Evolutionary conservation across 2,113 vertebrate genomes (phyloP).

Genomic region (Butorides virescens): DNA sequence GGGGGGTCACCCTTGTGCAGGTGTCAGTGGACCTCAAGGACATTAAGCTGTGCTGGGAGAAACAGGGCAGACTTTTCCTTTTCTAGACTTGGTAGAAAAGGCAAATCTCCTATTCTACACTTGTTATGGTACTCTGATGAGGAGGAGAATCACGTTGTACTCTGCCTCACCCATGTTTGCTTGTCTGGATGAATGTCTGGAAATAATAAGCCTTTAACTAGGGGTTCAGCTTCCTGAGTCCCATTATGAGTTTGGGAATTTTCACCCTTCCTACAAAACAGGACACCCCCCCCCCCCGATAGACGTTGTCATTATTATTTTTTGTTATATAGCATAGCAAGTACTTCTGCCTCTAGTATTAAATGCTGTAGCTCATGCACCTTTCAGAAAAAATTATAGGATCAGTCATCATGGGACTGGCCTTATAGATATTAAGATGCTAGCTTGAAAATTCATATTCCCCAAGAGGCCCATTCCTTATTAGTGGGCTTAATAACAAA

Average conservation of each 20-base stretch:
- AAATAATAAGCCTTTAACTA: not conserved
- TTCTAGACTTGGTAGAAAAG: not conserved
- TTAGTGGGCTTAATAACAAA: not conserved
- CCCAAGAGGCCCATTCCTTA: not conserved
- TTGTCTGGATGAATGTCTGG: not conserved
- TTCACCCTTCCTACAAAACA: not conserved
- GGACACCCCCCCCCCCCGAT: too few species aligned
- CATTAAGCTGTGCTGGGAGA: not conserved
- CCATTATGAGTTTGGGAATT: not conserved
- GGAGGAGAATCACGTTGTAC: not conserved
- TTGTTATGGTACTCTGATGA: not conserved
- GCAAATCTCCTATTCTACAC: not conserved
- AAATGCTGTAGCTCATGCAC: not conserved
- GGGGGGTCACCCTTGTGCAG: not conserved
- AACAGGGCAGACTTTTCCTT: not conserved
- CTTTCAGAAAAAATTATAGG: not conserved
- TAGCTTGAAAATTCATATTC: not conserved
- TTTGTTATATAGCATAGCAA: not conserved
- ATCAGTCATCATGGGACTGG: not conserved
- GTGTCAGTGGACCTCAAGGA: not conserved
- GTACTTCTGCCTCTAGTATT: not conserved
- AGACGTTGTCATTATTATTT: not conserved
- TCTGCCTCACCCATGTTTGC: not conserved
- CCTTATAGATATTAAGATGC: not conserved
- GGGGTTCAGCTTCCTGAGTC: not conserved